Evolutionary conservation across 2,113 vertebrate species (phyloP), one percentile per base, ranked within the genome.

Genomic region (Paramormyrops kingsleyae): DNA sequence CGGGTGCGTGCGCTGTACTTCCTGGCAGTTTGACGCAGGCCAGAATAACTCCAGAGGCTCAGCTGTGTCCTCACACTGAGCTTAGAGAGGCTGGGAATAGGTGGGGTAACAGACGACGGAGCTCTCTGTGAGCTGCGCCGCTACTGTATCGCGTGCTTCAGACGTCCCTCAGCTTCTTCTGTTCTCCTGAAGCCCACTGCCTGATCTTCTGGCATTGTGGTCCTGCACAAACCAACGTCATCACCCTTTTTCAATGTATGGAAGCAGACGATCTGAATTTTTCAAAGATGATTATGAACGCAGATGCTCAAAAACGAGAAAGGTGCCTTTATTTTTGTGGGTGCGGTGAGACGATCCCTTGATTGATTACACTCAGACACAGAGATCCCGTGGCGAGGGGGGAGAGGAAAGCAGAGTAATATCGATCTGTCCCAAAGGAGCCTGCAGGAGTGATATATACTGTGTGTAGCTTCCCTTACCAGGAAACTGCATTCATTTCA

Each of bases 401-500:
- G 27, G 62, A 27, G 10, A 12, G 62, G n/a, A 4, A 27, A 70
- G 62, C 62, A 70, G 62, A 66, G 59, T 27, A 66, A 66, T 27
- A 56, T 56, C 53, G 53, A 56, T 87, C 9, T 39, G 86, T 56
- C 86, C 50, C 86, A 56, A 56, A 35, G 86, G 86, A n/a, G 46
- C n/a, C 9, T 86, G 83, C n/a, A 10, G 50, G 50, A 56, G 50
- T 87, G 86, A 87, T 87, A 87, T 87, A 87, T 27, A 39, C 53
- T 56, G 50, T 21, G 53, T 53, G 53, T 31, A 19, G 53, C 86
- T 87, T 87, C 86, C 50, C 53, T 87, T 56, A 35, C 21, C 86
- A 87, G 86, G 86, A 87, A 56, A 39, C 86, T 56, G 50, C 86
- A 87, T 56, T 39, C 15, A 87, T 56, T 87, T 53, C 7, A 56